Evolutionary conservation across 2,797 vertebrate genomes (phyloP).

Genomic region (Yasuhikotakia modesta): DNA sequence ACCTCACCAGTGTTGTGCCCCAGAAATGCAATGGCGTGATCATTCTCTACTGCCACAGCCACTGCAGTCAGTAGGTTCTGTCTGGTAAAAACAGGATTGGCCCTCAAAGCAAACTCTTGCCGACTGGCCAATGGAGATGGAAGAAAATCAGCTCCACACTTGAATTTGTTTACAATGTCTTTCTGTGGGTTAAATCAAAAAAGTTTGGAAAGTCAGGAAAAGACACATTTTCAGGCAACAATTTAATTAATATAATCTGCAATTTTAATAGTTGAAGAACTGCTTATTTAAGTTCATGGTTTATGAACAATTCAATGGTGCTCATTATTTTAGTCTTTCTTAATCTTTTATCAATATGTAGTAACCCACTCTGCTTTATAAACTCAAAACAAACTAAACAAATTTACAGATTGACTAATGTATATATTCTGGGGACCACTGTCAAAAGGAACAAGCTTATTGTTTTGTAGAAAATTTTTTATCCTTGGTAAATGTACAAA

Average conservation of each 20-base stretch:
- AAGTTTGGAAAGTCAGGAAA: not conserved
- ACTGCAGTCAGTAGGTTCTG: constrained; percentile 80
- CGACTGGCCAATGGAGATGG: constrained; percentile 90
- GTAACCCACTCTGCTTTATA: no score
- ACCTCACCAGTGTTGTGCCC: constrained; percentile 87
- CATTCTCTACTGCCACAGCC: constrained; percentile 84
- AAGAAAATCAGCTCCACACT: constrained; percentile 78
- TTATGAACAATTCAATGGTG: no score
- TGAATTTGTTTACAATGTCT: constrained; percentile 61
- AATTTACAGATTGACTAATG: no score
- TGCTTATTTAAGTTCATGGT: no score
- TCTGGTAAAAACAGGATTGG: constrained; percentile 25
- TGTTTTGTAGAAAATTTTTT: not conserved
- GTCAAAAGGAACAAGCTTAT: no score
- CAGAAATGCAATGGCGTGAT: constrained; percentile 88
- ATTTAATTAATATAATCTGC: no score
- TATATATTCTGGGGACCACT: no score
- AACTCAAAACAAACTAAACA: no score
- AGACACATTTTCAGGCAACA: not conserved
- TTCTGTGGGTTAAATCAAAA: constrained; percentile 63
- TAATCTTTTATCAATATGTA: no score
- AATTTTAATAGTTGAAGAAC: no score
- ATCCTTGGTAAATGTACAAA: not conserved
- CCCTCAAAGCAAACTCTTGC: constrained; percentile 72
- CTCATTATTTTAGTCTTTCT: no score